Evolutionary conservation across 2,888 invertebrate species (phyloP).

Genomic region (Phortica okadai): DNA sequence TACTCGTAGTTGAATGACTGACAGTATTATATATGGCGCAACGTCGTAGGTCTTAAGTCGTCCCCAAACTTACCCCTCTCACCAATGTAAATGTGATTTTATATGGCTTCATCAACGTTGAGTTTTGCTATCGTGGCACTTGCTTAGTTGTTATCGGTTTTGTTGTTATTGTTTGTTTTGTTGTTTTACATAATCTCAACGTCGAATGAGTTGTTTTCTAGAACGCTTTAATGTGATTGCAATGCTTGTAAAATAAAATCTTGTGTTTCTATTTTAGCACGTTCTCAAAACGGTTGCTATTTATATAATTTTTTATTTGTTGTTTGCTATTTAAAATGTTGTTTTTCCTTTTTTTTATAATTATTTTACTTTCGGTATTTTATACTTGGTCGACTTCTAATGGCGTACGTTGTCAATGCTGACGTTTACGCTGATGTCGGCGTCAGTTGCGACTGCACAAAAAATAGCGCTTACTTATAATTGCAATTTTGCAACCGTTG

Average conservation of each 20-base stretch:
- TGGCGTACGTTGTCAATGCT: background rate
- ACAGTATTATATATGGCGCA: background rate
- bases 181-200: background rate
- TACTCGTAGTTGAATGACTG: background rate
- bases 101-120: background rate
- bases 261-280: background rate
- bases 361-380: constrained; percentile 35
- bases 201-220: background rate
- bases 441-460: background rate
- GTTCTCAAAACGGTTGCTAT: constrained; percentile 1
- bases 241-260: background rate
- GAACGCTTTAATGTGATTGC: background rate
- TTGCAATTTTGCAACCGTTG: constrained; percentile 44
- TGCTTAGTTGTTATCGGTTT: background rate
- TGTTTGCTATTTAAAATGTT: background rate
- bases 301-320: background rate
- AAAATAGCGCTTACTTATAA: constrained; percentile 46
- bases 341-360: constrained; percentile 27
- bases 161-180: background rate
- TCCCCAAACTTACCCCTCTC: background rate
- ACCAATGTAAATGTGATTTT: background rate
- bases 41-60: background rate
- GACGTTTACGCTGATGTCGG: background rate
- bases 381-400: constrained; percentile 38
- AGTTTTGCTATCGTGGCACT: constrained; percentile 10